phyloP scores from a whole-genome alignment of 2,113 vertebrate species.

The Maccullochella peelii region DNA sequence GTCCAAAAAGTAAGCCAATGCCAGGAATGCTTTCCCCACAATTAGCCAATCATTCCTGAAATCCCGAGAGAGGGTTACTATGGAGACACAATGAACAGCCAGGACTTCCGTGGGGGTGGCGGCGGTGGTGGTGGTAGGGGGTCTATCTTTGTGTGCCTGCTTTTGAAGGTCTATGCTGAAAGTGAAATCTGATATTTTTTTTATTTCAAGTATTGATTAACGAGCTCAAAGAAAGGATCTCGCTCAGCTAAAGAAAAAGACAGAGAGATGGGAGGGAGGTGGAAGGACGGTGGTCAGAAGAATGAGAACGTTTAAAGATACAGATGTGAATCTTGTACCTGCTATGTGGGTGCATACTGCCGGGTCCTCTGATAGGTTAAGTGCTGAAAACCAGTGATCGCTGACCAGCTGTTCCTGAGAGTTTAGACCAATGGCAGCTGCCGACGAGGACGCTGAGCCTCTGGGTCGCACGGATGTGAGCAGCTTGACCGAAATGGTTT shows the following conservation, averaged over 20 bases:
- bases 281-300: neutral
- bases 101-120: conserved; percentile 5
- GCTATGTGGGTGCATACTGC: conserved; percentile 67
- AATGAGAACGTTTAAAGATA: neutral
- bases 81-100: conserved; percentile 46
- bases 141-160: conserved; percentile 45
- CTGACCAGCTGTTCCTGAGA: conserved; percentile 85
- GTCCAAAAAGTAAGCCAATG: conserved; percentile 18
- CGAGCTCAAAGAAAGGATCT: conserved; percentile 19
- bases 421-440: conserved; percentile 64
- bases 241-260: conserved; percentile 23
- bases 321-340: conserved; percentile 66
- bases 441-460: conserved; percentile 36
- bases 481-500: conserved; percentile 77
- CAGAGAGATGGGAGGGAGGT: neutral
- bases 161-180: conserved; percentile 24
- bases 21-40: conserved; percentile 51
- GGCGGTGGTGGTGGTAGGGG: too few species aligned
- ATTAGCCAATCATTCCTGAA: conserved; percentile 53
- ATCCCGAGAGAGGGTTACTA: conserved; percentile 49
- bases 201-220: conserved; percentile 54
- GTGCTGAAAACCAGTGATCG: conserved; percentile 79
- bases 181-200: conserved; percentile 66
- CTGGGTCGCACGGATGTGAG: conserved; percentile 68
- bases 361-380: conserved; percentile 72